Evolutionary conservation across 37 sponge, comb jelly and placozoan species (phyloP).

Genomic region (Beroe ovata): DNA sequence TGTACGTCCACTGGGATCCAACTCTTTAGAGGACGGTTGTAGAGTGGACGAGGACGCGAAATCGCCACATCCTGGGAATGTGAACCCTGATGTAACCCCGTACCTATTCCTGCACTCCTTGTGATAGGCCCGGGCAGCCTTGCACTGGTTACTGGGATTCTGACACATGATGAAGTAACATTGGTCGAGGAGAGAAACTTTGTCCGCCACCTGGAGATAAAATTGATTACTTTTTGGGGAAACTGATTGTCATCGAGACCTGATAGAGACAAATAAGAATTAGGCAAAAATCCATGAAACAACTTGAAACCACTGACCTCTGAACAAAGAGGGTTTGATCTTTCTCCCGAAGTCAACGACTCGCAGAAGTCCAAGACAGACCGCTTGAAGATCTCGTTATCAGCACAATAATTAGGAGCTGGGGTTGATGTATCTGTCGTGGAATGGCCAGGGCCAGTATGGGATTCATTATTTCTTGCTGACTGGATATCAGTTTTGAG

Average conservation of each 20-base stretch:
- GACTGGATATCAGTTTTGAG: background rate
- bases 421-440: background rate
- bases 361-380: slow-evolving; percentile 1
- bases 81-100: background rate
- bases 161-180: background rate
- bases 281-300: no score
- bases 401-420: background rate
- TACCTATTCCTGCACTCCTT: background rate
- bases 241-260: no score
- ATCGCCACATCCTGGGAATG: background rate
- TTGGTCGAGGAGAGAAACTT: background rate
- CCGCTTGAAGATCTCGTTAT: background rate
- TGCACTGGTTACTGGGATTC: background rate
- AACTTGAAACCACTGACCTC: no score
- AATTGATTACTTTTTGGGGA: no score
- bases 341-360: background rate
- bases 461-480: background rate
- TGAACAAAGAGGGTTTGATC: background rate
- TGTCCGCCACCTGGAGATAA: no score
- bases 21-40: background rate
- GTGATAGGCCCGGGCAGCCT: background rate
- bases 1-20: no score
- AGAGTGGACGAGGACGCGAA: background rate
- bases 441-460: no score
- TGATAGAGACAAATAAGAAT: no score